phyloP scores from a whole-genome alignment of 2,113 vertebrate genomes.

The Bos javanicus region DNA sequence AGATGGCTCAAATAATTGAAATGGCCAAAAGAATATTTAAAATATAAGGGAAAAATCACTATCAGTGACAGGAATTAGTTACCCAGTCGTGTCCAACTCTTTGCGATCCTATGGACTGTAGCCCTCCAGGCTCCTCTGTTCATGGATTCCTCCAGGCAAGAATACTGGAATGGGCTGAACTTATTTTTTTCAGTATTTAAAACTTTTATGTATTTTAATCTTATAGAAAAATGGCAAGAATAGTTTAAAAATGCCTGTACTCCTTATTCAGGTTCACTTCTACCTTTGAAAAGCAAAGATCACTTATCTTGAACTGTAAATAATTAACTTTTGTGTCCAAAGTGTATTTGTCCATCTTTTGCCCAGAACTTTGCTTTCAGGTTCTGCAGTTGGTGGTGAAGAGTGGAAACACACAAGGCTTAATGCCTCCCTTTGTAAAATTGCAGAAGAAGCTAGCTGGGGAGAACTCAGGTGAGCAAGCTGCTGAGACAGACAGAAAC shows the following conservation, averaged over 20 bases:
- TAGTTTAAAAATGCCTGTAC: neutral
- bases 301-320: neutral
- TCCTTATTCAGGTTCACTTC: neutral
- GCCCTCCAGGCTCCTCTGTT: neutral
- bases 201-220: neutral
- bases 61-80: neutral
- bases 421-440: neutral
- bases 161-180: neutral
- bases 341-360: neutral
- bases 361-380: neutral
- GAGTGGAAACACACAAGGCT: neutral
- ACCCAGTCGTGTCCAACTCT: rapidly evolving
- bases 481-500: neutral
- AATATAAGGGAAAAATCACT: neutral
- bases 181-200: neutral
- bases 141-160: neutral
- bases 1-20: neutral
- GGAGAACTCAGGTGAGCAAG: neutral
- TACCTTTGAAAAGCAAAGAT: constrained; percentile 12
- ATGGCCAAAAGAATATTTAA: neutral
- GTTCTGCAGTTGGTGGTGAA: neutral
- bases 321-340: neutral
- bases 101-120: neutral
- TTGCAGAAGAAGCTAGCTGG: neutral
- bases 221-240: neutral